Conservation (phyloP, 2,113 vertebrate species). For the Marmota monax region DNA sequence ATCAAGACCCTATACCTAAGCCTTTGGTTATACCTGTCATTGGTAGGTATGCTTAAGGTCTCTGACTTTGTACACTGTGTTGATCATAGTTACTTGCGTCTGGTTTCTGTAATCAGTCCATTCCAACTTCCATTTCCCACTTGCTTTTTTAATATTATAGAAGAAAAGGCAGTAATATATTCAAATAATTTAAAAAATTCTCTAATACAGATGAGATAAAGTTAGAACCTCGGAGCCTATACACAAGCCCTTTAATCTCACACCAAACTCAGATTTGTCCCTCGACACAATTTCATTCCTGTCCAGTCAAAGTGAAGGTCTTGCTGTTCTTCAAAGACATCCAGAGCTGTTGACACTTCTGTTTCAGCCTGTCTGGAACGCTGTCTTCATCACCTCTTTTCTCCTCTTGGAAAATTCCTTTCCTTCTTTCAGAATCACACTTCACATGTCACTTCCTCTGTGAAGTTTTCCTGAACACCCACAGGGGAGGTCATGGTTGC, state of each 20-base stretch:
- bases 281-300: background rate
- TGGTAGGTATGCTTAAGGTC: background rate
- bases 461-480: background rate
- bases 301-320: background rate
- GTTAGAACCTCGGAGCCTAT: background rate
- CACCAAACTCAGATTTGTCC: background rate
- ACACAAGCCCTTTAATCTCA: background rate
- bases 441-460: slow-evolving; percentile 4
- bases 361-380: background rate
- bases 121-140: slow-evolving; percentile 29
- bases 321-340: background rate
- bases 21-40: slow-evolving; percentile 47
- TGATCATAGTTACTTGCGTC: background rate
- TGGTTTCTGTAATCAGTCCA: background rate
- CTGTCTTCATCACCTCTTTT: background rate
- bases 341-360: background rate
- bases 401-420: background rate
- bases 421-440: slow-evolving; percentile 27
- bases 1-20: too few species aligned
- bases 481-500: background rate
- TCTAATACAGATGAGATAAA: background rate
- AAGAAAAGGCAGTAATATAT: background rate
- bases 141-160: background rate
- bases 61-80: background rate
- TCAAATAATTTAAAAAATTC: slow-evolving; percentile 1